Base-by-base conservation (phyloP, 2,797 vertebrate genomes). In the Huso huso region DNA sequence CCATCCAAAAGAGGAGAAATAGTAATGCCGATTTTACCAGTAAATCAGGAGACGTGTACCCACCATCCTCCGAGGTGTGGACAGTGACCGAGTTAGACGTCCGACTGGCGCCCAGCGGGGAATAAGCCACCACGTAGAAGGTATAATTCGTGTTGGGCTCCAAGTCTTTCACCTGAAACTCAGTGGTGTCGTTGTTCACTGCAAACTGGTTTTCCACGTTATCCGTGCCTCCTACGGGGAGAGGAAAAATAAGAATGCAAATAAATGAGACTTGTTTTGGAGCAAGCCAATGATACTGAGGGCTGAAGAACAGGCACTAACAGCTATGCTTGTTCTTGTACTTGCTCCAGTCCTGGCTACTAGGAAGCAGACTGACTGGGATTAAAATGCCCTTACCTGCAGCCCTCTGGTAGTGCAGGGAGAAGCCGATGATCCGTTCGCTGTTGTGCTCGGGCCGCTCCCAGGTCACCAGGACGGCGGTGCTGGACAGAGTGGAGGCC, bases 121-220 rank as follows among this genome's bases (percentile, higher is more conserved):
- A 98, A 73, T 99, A 99, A 0, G 97, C 97, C 49, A 98, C 96
- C 73, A 98, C 91, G 1, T 96, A 98, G 83, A 99, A 96, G 48
- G 93, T 92, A 58, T 99, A 99, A 72, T 90, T 90, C 5, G 93
- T 98, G 64, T 94, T 89, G 8, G 97, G 95, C 55, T 93, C 93
- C 73, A 99, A 88, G 74, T 99, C 96, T 82, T 88, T 96, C 71
- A 98, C 87, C 23, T 91, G 91, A 69, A 95, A 90, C 79, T 99
- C 95, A 0, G 92, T 96, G 9, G 96, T 98, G 79, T 97, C 94
- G 0, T 98, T 98, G 82, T 96, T 98, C 81, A 99, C 93, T 0
- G 95, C 97, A 84, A 96, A 97, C 83, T 98, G 96, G 81, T 96
- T 95, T 74, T 99, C 97, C 81, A 94, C 88, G 0, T 95, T 94